A percentile compares a stretch with the other conserved stretches of the same genome.
Evolutionary conservation across 2,888 invertebrate genomes (phyloP).

Genomic region (Cotesia congregata): DNA sequence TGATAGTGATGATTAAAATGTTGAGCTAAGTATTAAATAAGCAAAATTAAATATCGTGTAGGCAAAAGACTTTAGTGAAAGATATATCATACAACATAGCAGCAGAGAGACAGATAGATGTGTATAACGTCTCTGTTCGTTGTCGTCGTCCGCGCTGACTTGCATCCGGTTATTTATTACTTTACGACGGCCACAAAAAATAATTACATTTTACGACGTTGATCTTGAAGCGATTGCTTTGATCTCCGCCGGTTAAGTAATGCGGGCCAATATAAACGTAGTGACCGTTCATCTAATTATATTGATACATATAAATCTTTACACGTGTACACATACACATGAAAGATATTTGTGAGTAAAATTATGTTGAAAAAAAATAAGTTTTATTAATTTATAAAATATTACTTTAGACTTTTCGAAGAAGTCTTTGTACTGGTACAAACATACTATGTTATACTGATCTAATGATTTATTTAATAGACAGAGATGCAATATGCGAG

Average conservation of each 20-base stretch:
- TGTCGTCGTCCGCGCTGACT: slow-evolving; percentile 8
- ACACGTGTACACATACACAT: slow-evolving; percentile 18
- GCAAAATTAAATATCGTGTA: background rate
- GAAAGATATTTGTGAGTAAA: background rate
- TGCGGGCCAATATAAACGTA: slow-evolving; percentile 28
- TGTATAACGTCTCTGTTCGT: slow-evolving; percentile 8
- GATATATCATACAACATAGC: background rate
- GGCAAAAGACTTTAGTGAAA: background rate
- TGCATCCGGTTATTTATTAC: slow-evolving; percentile 50
- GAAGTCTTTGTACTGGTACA: too few relatives aligned
- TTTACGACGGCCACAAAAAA: slow-evolving; percentile 51
- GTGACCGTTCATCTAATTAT: background rate
- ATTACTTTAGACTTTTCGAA: too few relatives aligned
- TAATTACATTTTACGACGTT: slow-evolving; percentile 53
- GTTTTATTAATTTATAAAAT: too few relatives aligned
- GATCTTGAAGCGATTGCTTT: slow-evolving; percentile 46
- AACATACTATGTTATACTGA: too few relatives aligned
- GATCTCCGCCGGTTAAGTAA: slow-evolving; percentile 37
- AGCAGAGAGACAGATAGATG: background rate
- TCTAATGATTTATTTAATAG: too few relatives aligned
- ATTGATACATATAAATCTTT: background rate
- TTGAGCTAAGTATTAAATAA: background rate
- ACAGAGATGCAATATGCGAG: too few relatives aligned
- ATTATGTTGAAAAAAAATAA: too few relatives aligned
- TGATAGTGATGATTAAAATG: background rate